A percentile compares a stretch with the other conserved stretches of the same genome.
Evolutionary conservation across 1,140 invertebrate genomes (phyloP).

Genomic region (Bombus waltoni): DNA sequence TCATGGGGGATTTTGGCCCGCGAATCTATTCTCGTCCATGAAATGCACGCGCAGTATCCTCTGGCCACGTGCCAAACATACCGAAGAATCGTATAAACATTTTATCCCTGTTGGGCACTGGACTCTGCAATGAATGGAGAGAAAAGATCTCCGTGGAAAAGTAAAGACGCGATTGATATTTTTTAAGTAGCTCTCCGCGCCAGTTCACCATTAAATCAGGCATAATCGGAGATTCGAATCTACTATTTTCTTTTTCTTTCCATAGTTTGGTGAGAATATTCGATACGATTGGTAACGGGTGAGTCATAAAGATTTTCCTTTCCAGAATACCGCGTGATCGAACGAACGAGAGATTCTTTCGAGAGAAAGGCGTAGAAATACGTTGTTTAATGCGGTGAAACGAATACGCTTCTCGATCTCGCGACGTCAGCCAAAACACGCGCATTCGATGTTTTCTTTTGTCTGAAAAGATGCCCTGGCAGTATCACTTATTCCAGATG

Average conservation of each 20-base stretch:
- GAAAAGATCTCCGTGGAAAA: constrained; percentile 51
- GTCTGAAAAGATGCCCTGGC: constrained; percentile 55
- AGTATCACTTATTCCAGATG: constrained; percentile 63
- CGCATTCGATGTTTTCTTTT: constrained; percentile 25
- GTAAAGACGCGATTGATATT: constrained; percentile 29
- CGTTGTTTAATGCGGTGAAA: constrained; percentile 11
- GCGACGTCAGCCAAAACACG: constrained; percentile 32
- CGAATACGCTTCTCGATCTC: constrained; percentile 24
- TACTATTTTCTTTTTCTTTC: background rate
- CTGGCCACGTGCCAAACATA: constrained; percentile 77
- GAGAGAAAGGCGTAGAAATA: constrained; percentile 4
- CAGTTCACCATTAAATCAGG: background rate
- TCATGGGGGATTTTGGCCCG: constrained; percentile 80
- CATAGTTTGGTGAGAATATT: background rate
- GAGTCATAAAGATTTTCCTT: background rate
- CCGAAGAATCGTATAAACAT: constrained; percentile 76
- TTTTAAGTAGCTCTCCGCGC: background rate
- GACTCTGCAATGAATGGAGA: constrained; percentile 72
- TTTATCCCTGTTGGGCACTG: constrained; percentile 74
- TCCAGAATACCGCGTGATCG: background rate
- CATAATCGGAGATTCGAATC: too few relatives aligned
- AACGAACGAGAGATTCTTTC: background rate
- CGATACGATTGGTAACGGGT: background rate
- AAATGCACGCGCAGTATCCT: constrained; percentile 80
- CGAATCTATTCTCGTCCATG: constrained; percentile 76